These are phyloP conservation scores for Daubentonia madagascariensis DNA, from an alignment of 2,113 vertebrate species.

Conservation along the genomic window DNA sequence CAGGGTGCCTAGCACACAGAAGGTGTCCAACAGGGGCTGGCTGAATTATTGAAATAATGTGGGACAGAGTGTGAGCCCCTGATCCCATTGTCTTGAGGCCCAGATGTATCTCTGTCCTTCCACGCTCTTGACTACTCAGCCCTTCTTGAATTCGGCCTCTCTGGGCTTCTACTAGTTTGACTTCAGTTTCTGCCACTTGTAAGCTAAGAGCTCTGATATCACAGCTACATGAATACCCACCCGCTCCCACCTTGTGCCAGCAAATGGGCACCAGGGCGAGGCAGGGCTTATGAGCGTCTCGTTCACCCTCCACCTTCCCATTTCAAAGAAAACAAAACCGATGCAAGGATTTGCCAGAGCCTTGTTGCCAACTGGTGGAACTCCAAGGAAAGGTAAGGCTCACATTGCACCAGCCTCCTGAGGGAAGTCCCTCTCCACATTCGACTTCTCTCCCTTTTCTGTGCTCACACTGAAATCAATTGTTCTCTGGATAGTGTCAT, in stretches of 20 bases:
- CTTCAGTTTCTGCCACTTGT: background rate
- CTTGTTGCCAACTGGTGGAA: background rate
- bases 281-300: background rate
- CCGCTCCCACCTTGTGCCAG: background rate
- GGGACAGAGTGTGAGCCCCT: background rate
- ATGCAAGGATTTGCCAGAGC: background rate
- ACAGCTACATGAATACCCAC: accelerated
- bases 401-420: background rate
- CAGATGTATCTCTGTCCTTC: background rate
- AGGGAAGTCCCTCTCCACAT: background rate
- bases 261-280: background rate
- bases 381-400: background rate
- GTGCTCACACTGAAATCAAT: background rate
- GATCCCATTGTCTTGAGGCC: too few relatives aligned
- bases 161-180: too few relatives aligned
- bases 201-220: background rate
- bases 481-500: background rate
- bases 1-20: accelerated
- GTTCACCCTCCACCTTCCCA: too few relatives aligned
- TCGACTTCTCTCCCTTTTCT: background rate
- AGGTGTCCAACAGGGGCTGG: background rate
- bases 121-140: accelerated
- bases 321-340: background rate
- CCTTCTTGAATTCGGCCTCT: background rate
- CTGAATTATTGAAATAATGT: accelerated